Conservation (phyloP, 2,797 vertebrate genomes). For the Esox lucius region DNA sequence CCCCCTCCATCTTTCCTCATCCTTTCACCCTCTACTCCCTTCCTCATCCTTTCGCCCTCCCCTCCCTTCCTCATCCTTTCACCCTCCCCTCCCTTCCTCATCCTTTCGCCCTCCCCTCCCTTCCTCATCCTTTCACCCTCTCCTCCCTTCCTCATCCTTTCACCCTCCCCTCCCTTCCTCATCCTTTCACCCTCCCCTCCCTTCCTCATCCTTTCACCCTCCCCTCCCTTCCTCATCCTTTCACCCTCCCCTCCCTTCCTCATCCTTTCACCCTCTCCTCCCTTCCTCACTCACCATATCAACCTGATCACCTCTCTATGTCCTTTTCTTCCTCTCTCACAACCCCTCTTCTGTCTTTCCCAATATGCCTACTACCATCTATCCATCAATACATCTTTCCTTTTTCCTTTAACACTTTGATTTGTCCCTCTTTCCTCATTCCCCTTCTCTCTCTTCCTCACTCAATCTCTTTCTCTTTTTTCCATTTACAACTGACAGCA, state of each 20-base stretch:
- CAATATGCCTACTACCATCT: neutral
- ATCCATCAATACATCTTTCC: neutral
- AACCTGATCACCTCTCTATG: neutral
- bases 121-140: neutral
- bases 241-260: neutral
- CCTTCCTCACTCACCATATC: neutral
- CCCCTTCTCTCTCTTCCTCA: conserved; percentile 5
- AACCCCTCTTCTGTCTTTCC: neutral
- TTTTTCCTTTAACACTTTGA: neutral
- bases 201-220: neutral
- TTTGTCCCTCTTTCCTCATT: neutral
- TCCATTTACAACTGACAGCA: conserved; percentile 10
- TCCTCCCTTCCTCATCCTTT: neutral
- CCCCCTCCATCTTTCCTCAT: neutral
- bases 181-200: neutral
- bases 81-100: neutral
- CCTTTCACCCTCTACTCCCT: neutral
- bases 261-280: neutral
- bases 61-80: neutral
- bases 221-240: neutral
- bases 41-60: neutral
- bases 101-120: neutral
- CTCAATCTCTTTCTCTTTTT: conserved; percentile 3
- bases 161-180: conserved; percentile 6
- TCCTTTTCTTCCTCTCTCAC: neutral